Base-by-base conservation (phyloP, 2,888 invertebrate species). In the Griposia aprilina region DNA sequence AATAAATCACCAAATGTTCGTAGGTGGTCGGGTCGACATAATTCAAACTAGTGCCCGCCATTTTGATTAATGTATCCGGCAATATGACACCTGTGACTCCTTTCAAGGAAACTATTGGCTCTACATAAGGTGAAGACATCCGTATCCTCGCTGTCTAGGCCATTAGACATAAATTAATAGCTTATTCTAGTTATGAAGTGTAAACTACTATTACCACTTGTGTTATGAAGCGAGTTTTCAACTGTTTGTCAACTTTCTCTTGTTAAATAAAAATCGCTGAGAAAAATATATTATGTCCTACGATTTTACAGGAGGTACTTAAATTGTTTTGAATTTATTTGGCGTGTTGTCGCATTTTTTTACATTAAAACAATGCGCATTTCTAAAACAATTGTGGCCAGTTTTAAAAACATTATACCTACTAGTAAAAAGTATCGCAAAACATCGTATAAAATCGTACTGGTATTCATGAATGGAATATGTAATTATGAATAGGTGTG, bases 21-120 rank as follows among this genome's bases (percentile, higher is more conserved):
- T 91, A 83, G 89, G 91, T 90, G 91, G 91, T 89, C 90, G 84
- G 78, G 82, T 45, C 68, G 63, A 83, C 84, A 86, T 85, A 83
- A 86, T 75, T 88, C 79, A 88, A 82, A 81, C 81, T 78, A 81
- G 81, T 83, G 75, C 84, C 85, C 83, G 78, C 75, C 76, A 67
- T 62, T 81, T 82, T 93, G 92, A 93, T 91, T 90, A 91, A 93
- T 93, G 91, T 89, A 83, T 92, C 91, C 91, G 90, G 90, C 87
- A 88, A 89, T 88, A 79, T 83, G 89, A 90, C 92, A 91, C 91
- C 89, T 90, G 90, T 85, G 86, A 77, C 76, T 82, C 86, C 89
- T 66, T 84, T 83, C 88, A 88, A 88, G 88, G 89, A 85, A 87
- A 80, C 87, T 86, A 87, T 91, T 88, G 85, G 85, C 73, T 78